Conservation (phyloP, 2,113 vertebrate species). For the Podarcis cretensis region DNA sequence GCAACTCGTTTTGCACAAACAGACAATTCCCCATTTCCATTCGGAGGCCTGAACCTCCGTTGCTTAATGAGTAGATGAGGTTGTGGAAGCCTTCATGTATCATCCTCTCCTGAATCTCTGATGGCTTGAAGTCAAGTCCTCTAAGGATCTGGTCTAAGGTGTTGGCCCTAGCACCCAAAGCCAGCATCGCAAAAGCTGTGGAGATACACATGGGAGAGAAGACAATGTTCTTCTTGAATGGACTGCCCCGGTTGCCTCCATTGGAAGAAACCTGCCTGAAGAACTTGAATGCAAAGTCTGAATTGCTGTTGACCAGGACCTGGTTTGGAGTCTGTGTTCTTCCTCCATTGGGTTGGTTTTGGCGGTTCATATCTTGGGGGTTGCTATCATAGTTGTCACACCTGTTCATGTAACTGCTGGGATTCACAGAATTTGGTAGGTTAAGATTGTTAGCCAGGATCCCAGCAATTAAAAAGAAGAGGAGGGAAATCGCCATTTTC, state of each 20-base stretch:
- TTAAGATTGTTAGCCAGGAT: slow-evolving; percentile 33
- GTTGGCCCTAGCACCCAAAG: slow-evolving; percentile 75
- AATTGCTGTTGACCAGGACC: slow-evolving; percentile 45
- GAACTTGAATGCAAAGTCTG: slow-evolving; percentile 75
- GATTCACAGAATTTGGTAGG: slow-evolving; percentile 19
- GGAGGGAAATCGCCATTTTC: slow-evolving; percentile 72
- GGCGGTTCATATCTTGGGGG: not conserved
- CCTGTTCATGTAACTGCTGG: slow-evolving; percentile 30
- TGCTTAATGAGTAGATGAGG: slow-evolving; percentile 67
- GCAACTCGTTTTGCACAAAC: slow-evolving; percentile 66
- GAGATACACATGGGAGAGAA: slow-evolving; percentile 82
- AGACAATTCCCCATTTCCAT: slow-evolving; percentile 71
- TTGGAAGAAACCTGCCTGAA: slow-evolving; percentile 70
- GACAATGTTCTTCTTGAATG: slow-evolving; percentile 75
- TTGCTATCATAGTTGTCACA: slow-evolving; percentile 36
- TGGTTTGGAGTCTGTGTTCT: not conserved
- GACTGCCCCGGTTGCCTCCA: not conserved
- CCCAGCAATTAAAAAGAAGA: slow-evolving; percentile 64
- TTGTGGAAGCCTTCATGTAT: slow-evolving; percentile 76
- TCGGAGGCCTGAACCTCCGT: slow-evolving; percentile 55
- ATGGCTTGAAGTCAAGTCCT: slow-evolving; percentile 73
- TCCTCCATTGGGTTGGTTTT: slow-evolving; percentile 11
- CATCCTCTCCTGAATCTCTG: slow-evolving; percentile 23
- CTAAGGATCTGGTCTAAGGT: slow-evolving; percentile 80
- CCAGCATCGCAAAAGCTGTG: slow-evolving; percentile 77